Evolutionary conservation across 1,140 invertebrate genomes (phyloP), one percentile per base, ranked within the genome.

Genomic region (Atta colombica): DNA sequence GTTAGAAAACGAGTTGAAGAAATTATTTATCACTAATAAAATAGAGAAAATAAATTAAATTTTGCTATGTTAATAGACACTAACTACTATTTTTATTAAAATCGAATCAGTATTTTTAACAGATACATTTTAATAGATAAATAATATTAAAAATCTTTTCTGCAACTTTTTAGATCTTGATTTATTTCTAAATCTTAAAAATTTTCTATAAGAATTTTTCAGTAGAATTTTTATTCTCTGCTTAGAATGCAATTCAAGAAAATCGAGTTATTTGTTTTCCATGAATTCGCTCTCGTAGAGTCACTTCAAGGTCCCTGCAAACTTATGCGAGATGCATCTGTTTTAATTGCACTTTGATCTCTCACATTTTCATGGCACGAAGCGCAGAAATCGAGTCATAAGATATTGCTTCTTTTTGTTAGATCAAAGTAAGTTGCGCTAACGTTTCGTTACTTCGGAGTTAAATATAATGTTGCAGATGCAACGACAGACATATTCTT

Each of bases 341-440:
- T 49, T 61, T 51, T 39, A 65, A 45, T 28, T 66, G 28, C 39
- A 66, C 61, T 78, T 78, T 78, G 61, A 66, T 78, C 45, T 68
- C 77, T 49, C 25, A 12, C 10, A 28, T 78, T 66, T 49, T 31
- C 18, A 66, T 31, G 25, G 14, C 14, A 60, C 31, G n/a, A 21
- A 65, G 75, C 16, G 61, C 60, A 66, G 25, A 66, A 66, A 28
- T 78, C 25, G 35, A 78, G 21, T 78, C 45, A 51, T n/a, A 25
- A 78, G 58, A 78, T 39, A 31, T 49, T 78, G 2, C 39, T 66
- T 49, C 39, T 78, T 78, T 78, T 78, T 78, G 10, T 66, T 21
- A 39, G 25, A 66, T 31, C 25, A 28, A 63, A 78, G 61, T 78
- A 65, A 14, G 3, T 25, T 21, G 25, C 45, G 45, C 6, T 66